Conservation (phyloP, 2,797 vertebrate genomes). For the Geotrypetes seraphini region DNA sequence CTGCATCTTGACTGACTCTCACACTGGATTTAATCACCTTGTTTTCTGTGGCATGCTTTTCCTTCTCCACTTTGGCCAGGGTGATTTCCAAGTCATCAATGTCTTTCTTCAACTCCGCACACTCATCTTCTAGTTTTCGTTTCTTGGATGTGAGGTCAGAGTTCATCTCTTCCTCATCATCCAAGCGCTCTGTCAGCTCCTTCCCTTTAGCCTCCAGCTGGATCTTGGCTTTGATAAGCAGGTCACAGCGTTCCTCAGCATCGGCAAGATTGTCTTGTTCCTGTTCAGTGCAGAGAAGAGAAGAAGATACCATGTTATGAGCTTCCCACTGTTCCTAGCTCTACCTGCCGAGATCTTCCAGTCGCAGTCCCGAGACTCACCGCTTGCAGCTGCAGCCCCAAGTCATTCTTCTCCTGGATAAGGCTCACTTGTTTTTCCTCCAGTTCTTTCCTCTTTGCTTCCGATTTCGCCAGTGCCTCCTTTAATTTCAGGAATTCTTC, state of each 20-base stretch:
- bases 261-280: slow-evolving; percentile 89
- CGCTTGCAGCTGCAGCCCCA: slow-evolving; percentile 82
- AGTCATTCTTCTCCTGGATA: slow-evolving; percentile 80
- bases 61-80: slow-evolving; percentile 84
- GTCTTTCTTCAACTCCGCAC: slow-evolving; percentile 86
- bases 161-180: slow-evolving; percentile 86
- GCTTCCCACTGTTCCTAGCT: neutral
- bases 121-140: slow-evolving; percentile 86
- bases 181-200: slow-evolving; percentile 74
- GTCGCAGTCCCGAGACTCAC: no score
- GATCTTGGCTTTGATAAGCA: slow-evolving; percentile 88
- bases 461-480: slow-evolving; percentile 65
- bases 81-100: slow-evolving; percentile 88
- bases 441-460: slow-evolving; percentile 78
- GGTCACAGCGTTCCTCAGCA: slow-evolving; percentile 82
- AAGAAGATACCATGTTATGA: neutral
- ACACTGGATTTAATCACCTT: slow-evolving; percentile 50
- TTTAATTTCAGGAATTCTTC: slow-evolving; percentile 60
- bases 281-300: no score
- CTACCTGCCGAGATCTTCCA: no score
- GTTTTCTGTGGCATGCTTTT: slow-evolving; percentile 86
- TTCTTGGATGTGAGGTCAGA: slow-evolving; percentile 71
- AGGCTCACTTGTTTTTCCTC: slow-evolving; percentile 86
- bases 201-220: slow-evolving; percentile 84
- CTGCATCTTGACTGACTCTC: no score